Base-by-base conservation (phyloP, 1,140 invertebrate species). In the Ganaspis sp. region DNA sequence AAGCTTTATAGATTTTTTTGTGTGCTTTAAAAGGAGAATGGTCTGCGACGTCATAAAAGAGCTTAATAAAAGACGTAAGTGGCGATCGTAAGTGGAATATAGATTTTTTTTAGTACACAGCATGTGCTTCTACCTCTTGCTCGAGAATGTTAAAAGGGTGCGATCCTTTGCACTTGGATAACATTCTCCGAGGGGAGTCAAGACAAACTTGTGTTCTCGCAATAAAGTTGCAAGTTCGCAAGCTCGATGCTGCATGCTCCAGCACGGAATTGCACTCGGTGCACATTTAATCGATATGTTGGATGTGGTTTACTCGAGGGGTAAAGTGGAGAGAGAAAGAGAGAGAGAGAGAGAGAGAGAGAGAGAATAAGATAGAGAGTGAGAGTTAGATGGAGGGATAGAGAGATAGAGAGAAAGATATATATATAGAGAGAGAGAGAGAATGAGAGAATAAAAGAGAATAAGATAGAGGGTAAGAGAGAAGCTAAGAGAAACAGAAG, bases 231-330 rank as follows among this genome's bases (percentile, higher is more conserved):
- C 26, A 64, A 64, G 23, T 29, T 64, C 58, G 58, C 26, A 29
- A 29, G 58, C 45, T 49, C 12, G 45, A 49, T 64, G 23, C 58
- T 64, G 58, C 58, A 64, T 64, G 58, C 23, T 64, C 19, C 12
- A 29, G 58, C 58, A 64, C 11, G 58, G 26, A 64, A 29, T 64
- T 45, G 58, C 64, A 81, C 72, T 81, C 75, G 37, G 80, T 79
- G 78, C 80, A 81, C 72, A 77, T 79, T 75, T 34, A 76, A 84
- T 84, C 83, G 77, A 84, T 83, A 84, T 37, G 40, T 34, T 9
- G 69, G 69, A 75, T 45, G 64, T 42, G 58, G 58, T 34, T 64
- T 64, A 15, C 12, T 64, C 58, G 26, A 64, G 58, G 58, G 29
- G 58, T 29, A 40, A 49, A 38, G 6, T 11, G 29, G 9, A 73